These are phyloP conservation scores for Drosophila teissieri DNA, from an alignment of 1,140 invertebrate genomes.

Conservation along the genomic window DNA sequence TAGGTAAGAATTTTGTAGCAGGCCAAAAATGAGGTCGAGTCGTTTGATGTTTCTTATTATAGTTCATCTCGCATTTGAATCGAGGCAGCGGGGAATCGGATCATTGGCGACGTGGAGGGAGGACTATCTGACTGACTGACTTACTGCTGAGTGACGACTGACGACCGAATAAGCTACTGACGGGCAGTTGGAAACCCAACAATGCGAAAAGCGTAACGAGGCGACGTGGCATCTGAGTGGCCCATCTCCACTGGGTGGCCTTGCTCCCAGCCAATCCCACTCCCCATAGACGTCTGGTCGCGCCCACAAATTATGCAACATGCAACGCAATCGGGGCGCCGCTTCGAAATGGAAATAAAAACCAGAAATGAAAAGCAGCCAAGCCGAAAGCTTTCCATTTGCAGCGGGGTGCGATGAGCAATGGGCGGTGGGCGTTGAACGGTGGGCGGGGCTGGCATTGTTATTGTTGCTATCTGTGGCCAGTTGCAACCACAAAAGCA, in stretches of 20 bases:
- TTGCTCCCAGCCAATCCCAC: constrained; percentile 35
- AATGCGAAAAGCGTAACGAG: constrained; percentile 74
- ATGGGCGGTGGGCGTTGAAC: constrained; percentile 17
- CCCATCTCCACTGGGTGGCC: constrained; percentile 41
- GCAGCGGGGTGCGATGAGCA: constrained; percentile 22
- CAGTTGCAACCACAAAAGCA: constrained; percentile 28
- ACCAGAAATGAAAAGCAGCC: constrained; percentile 79
- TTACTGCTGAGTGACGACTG: constrained; percentile 1
- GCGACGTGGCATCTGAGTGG: constrained; percentile 35
- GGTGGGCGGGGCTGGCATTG: constrained; percentile 33
- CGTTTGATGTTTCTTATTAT: constrained; percentile 45
- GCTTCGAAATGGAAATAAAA: constrained; percentile 74
- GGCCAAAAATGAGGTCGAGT: constrained; percentile 61
- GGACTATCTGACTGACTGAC: constrained; percentile 28
- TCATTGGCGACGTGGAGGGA: constrained; percentile 11
- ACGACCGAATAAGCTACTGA: constrained; percentile 31
- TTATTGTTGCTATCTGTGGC: constrained; percentile 50
- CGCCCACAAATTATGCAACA: constrained; percentile 78
- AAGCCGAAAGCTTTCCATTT: constrained; percentile 73
- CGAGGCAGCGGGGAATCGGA: constrained; percentile 37
- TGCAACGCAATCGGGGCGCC: constrained; percentile 41
- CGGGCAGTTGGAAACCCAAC: constrained; percentile 66
- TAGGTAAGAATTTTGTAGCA: constrained; percentile 74
- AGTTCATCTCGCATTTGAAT: constrained; percentile 32
- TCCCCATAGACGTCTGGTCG: constrained; percentile 65